Evolutionary conservation across 1,140 invertebrate species (phyloP), one percentile per base, ranked within the genome.

Genomic region (Phocides pigmalion): DNA sequence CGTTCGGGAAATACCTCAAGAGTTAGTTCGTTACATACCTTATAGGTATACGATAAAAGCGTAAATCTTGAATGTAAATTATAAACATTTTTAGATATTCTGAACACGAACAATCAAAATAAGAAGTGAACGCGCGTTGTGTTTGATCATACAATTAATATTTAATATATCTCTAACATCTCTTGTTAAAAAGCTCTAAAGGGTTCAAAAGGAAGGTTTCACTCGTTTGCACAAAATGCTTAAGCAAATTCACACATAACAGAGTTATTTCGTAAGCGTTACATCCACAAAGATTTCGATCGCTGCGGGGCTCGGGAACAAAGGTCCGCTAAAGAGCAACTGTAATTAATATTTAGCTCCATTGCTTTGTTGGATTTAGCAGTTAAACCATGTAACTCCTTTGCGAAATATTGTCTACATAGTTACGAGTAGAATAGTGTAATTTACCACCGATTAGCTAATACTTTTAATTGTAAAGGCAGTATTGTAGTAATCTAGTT

Each of bases 321-420:
- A 56, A 42, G 53, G 53, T 16, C 37, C 20, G 6, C 19, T 56
- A 41, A 41, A 56, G 37, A 56, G 53, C 4, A 51, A 56, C 19
- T 56, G 53, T 42, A 56, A 42, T 25, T 56, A 42, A 56, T 32
- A 50, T 42, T 56, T 42, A 56, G 53, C 32, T 41, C 17, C 16
- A 37, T 1, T 1, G 35, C 50, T 54, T 54, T 54, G 35, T 54
- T 54, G 17, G 8, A 22, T 12, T 41, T 41, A 35, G 37, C 41
- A 41, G 25, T 28, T 49, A 19, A 53, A 39, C 51, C 15, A 15
- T 20, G 32, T 12, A 53, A 39, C 19, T 35, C 47, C 20, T 50
- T 17, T 32, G 15, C 15, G 6, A 50, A 46, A 6, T n/a, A n/a
- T n/a, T n/a, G 1, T 15, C 19, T 49, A 49, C 20, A 8, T 25